A percentile compares a stretch with the other conserved stretches of the same genome.
These are phyloP conservation scores for Ormia ochracea DNA, from an alignment of 2,888 invertebrate genomes.

Conservation along the genomic window DNA sequence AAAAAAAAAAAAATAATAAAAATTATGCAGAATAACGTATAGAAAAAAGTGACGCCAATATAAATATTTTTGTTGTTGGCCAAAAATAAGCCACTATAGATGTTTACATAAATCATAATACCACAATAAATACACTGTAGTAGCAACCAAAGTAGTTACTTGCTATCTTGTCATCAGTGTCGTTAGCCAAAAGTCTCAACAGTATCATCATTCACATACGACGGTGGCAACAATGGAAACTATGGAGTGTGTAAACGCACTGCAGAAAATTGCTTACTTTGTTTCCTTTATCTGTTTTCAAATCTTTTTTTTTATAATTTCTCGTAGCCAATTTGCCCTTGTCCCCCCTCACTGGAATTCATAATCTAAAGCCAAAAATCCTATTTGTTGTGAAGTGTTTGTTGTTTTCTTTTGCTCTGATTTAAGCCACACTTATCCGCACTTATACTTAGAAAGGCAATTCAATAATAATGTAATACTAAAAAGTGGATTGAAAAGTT, in stretches of 20 bases:
- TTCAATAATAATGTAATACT: neutral
- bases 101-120: slow-evolving; percentile 36
- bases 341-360: neutral
- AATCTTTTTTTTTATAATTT: slow-evolving; percentile 26
- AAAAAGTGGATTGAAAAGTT: no score
- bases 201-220: neutral
- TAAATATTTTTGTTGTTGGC: slow-evolving; percentile 36
- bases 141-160: neutral
- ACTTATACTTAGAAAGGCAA: neutral
- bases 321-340: neutral
- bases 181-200: neutral
- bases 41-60: slow-evolving; percentile 46
- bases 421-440: neutral
- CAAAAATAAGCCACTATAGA: slow-evolving; percentile 28
- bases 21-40: no score
- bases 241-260: slow-evolving; percentile 28
- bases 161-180: neutral
- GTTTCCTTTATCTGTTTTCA: slow-evolving; percentile 22
- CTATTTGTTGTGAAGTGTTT: neutral
- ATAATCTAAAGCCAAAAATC: neutral
- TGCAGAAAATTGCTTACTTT: slow-evolving; percentile 36
- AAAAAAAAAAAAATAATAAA: slow-evolving; percentile 13
- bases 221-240: neutral
- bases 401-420: slow-evolving; percentile 9
- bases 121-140: slow-evolving; percentile 20